These are phyloP conservation scores for Caenorhabditis zanzibari DNA, from an alignment of 2,888 invertebrate species.

Conservation along the genomic window DNA sequence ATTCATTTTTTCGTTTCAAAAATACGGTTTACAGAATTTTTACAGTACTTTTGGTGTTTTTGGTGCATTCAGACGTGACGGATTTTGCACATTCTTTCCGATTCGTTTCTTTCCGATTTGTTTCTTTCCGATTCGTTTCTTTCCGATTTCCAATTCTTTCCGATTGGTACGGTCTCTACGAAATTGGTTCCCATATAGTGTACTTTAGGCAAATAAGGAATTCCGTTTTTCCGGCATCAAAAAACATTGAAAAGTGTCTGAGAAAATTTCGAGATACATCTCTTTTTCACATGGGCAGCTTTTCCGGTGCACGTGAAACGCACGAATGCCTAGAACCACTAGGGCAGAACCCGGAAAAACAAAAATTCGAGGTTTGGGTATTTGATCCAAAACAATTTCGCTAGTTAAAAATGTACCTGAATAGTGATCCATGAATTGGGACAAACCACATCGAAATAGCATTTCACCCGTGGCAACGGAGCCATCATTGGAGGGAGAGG, in stretches of 20 bases:
- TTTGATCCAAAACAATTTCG: background rate
- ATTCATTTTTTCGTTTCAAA: too few species aligned
- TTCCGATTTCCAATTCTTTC: too few species aligned
- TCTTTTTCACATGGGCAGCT: background rate
- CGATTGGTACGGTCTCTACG: too few species aligned
- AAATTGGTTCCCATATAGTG: too few species aligned
- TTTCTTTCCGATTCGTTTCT: too few species aligned
- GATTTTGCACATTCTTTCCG: too few species aligned
- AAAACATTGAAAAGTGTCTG: constrained; percentile 4
- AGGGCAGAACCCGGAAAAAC: constrained; percentile 4
- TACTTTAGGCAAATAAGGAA: too few species aligned
- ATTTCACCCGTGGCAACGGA: constrained; percentile 54
- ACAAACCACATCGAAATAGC: constrained; percentile 63
- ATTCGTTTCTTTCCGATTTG: too few species aligned
- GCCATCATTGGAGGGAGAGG: constrained; percentile 40
- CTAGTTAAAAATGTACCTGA: constrained; percentile 36
- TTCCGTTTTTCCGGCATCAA: background rate
- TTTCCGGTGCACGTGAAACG: constrained; percentile 9
- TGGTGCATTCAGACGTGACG: too few species aligned
- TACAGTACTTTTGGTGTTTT: too few species aligned
- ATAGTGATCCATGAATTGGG: constrained; percentile 66
- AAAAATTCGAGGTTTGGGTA: background rate
- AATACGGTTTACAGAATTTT: too few species aligned
- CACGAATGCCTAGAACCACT: background rate
- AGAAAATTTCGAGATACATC: background rate